These are phyloP conservation scores for Scolopax bukidnonensis DNA, from an alignment of 2,797 vertebrate genomes.

Conservation along the genomic window DNA sequence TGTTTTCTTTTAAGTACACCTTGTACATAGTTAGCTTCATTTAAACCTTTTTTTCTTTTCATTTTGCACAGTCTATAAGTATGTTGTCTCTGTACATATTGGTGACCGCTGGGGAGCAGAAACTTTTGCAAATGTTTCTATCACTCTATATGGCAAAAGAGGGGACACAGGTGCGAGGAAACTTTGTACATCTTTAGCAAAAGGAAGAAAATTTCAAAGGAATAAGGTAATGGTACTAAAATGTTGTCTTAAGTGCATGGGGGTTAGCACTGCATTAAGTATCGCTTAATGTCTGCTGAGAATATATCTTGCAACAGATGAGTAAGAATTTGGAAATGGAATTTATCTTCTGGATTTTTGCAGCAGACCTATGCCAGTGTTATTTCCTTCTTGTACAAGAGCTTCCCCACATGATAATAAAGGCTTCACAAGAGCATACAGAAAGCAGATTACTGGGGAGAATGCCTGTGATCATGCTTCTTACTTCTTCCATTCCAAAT, in stretches of 20 bases:
- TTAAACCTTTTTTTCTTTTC: neutral
- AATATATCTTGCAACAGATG: neutral
- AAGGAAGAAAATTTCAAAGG: slow-evolving; percentile 67
- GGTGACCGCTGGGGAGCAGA: slow-evolving; percentile 69
- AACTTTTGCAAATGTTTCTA: slow-evolving; percentile 69
- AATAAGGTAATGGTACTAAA: slow-evolving; percentile 63
- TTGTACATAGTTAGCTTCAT: neutral
- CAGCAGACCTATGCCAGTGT: neutral
- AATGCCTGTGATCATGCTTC: neutral
- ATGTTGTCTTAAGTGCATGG: neutral
- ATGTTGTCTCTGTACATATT: slow-evolving; percentile 67
- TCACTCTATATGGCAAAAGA: slow-evolving; percentile 68
- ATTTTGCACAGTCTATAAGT: slow-evolving; percentile 57
- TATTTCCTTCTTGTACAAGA: neutral
- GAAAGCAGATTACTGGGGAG: neutral
- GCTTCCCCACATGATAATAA: neutral
- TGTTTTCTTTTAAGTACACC: neutral
- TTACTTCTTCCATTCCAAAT: neutral
- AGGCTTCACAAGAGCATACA: neutral
- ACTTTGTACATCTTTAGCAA: slow-evolving; percentile 43
- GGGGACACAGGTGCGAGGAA: slow-evolving; percentile 71
- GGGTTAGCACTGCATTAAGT: neutral
- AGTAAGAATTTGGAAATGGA: neutral
- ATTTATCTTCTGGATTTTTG: neutral
- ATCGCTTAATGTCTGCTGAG: neutral